A percentile compares a stretch with the other conserved stretches of the same genome.
phyloP scores from a whole-genome alignment of 2,113 vertebrate genomes.

The Caloenas nicobarica region DNA sequence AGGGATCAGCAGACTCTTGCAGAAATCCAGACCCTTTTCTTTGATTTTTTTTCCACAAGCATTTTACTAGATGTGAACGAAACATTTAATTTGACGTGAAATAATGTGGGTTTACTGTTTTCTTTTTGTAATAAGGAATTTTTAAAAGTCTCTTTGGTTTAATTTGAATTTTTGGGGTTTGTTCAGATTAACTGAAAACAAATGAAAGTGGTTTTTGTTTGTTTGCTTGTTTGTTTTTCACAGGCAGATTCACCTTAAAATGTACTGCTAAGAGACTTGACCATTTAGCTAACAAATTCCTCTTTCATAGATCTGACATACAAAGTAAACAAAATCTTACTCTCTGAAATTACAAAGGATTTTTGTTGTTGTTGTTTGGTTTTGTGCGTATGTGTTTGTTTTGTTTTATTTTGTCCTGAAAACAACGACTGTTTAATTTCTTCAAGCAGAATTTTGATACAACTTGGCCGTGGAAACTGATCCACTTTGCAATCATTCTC shows the following conservation, averaged over 20 bases:
- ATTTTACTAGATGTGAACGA: background rate
- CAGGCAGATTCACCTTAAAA: background rate
- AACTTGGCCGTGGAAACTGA: background rate
- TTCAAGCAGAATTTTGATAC: background rate
- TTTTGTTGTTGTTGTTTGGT: background rate
- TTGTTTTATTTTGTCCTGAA: background rate
- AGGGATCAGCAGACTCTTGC: background rate
- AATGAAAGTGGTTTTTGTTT: background rate
- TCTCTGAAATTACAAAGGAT: background rate
- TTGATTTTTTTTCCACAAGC: background rate
- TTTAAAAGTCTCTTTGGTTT: background rate
- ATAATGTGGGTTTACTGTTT: background rate
- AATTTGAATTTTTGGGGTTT: background rate
- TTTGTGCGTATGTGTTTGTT: too few species aligned
- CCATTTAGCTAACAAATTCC: background rate
- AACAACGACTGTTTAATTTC: background rate
- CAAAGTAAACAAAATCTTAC: background rate
- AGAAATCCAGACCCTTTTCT: background rate
- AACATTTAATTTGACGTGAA: background rate
- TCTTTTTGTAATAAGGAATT: background rate
- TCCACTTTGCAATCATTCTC: background rate
- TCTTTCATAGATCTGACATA: background rate
- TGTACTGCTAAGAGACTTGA: background rate
- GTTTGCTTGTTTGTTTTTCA: background rate
- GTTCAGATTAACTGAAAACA: background rate